Evolutionary conservation across 2,113 vertebrate genomes (phyloP), one percentile per base, ranked within the genome.

Genomic region (Sapajus apella): DNA sequence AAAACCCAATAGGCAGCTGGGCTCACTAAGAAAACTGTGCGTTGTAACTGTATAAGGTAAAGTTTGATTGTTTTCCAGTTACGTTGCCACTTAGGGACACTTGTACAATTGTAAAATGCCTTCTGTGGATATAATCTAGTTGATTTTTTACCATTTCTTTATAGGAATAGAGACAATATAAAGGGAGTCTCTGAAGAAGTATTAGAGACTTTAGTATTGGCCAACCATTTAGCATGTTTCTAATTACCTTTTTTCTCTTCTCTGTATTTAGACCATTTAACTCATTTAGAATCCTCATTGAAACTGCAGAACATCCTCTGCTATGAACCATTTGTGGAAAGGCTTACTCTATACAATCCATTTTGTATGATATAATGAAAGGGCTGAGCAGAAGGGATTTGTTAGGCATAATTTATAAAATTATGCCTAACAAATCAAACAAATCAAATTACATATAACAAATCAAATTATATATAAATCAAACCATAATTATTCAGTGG

Each of bases 71-170:
- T 30, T 83, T 86, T 68, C 43, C 50, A 9, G 8, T 73, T 64
- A 27, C 9, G 0, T 85, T 86, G 64, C 27, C 30, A 25, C 82
- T 85, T 91, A 82, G 45, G 40, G 52, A 82, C 23, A 47, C 35
- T 88, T 77, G 30, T n/a, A 20, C 17, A 50, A 47, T 58, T 73
- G 20, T 55, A 61, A 79, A 91, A 79, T 72, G 14, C 9, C 32
- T 87, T 87, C 32, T 23, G 66, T 72, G 82, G 25, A 37, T 91
- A n/a, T 45, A 40, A 94, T 64, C 58, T 43, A 23, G 56, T 90
- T 84, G 47, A 84, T 75, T 93, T 93, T 35, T 66, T 90, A 84
- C 23, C 30, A 68, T 90, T 94, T 92, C 88, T 96, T 68, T 76
- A 72, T 66, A 64, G 89, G 47, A 61, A 56, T 81, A 56, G 52